These are phyloP conservation scores for Phalacrocorax pelagicus DNA, from an alignment of 2,113 vertebrate genomes.

Conservation along the genomic window DNA sequence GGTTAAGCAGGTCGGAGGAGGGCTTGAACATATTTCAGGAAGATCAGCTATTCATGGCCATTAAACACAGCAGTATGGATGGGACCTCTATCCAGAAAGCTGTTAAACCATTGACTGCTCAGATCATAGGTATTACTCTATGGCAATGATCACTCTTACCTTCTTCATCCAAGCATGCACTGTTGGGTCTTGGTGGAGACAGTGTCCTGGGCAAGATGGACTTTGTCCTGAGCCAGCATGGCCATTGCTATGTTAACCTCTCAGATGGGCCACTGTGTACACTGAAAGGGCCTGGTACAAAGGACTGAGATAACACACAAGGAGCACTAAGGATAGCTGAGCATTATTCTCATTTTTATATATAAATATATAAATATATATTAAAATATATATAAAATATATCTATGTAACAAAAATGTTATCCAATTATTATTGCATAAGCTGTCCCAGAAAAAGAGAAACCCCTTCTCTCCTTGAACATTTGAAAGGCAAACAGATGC, in stretches of 20 bases:
- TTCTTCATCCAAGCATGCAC: not conserved
- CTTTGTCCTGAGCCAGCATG: not conserved
- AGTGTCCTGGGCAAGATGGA: not conserved
- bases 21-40: not conserved
- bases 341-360: not conserved
- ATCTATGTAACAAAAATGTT: too few species aligned
- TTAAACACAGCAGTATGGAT: not conserved
- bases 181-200: not conserved
- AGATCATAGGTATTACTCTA: not conserved
- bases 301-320: not conserved
- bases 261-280: not conserved
- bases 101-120: not conserved
- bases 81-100: not conserved
- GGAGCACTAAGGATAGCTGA: not conserved
- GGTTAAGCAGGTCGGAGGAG: not conserved
- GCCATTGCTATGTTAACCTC: not conserved
- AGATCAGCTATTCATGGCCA: rapidly evolving
- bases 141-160: not conserved
- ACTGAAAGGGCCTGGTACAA: not conserved
- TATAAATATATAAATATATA: too few species aligned
- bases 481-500: not conserved
- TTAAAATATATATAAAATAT: too few species aligned
- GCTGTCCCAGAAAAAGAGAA: not conserved
- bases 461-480: not conserved
- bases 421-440: not conserved